Conservation (phyloP, 2,888 invertebrate species). For the Eupithecia subumbrata region DNA sequence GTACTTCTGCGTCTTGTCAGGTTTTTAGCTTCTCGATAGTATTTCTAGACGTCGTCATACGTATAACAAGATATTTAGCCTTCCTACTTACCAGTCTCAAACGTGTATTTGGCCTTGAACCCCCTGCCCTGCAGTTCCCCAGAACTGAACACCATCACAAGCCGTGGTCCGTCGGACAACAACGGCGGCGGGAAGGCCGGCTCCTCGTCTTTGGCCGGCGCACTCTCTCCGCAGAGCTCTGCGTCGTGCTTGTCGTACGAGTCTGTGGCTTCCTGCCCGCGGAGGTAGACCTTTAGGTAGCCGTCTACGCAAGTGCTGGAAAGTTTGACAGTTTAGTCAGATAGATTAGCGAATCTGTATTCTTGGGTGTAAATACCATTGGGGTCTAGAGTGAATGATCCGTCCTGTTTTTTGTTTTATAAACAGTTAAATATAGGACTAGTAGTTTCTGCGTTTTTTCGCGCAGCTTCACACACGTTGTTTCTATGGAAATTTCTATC, state of each 20-base stretch:
- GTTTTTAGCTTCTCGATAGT: background rate
- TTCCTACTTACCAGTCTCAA: slow-evolving; percentile 88
- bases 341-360: background rate
- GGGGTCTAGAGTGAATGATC: background rate
- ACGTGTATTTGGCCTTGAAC: slow-evolving; percentile 94
- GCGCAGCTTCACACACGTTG: no score
- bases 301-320: slow-evolving; percentile 91
- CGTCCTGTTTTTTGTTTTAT: no score
- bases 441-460: no score
- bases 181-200: slow-evolving; percentile 89
- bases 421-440: no score
- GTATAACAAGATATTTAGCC: background rate
- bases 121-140: slow-evolving; percentile 95
- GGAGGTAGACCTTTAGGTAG: slow-evolving; percentile 94
- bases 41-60: background rate
- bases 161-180: slow-evolving; percentile 95
- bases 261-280: slow-evolving; percentile 96
- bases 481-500: no score
- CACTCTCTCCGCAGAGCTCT: slow-evolving; percentile 92
- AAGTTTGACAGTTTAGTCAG: background rate
- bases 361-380: background rate
- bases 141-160: slow-evolving; percentile 97
- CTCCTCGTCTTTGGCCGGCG: slow-evolving; percentile 52
- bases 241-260: slow-evolving; percentile 97
- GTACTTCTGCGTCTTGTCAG: slow-evolving; percentile 92